phyloP scores from a whole-genome alignment of 2,888 invertebrate genomes.

The Muscina levida region DNA sequence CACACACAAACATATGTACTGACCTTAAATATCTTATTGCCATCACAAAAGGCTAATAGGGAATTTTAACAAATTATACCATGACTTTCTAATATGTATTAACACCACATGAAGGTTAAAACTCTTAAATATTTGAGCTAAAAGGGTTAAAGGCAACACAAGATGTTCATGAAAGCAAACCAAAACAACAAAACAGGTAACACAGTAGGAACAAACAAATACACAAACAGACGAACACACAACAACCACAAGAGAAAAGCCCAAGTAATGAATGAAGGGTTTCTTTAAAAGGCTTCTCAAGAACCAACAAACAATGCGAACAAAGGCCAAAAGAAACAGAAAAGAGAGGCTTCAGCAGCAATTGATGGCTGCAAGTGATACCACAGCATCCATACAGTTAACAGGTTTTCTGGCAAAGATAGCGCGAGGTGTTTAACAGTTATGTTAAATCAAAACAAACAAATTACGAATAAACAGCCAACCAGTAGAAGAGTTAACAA shows the following conservation, averaged over 20 bases:
- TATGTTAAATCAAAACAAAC: constrained; percentile 55
- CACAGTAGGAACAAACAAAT: background rate
- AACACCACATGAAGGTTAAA: constrained; percentile 60
- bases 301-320: background rate
- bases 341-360: constrained; percentile 31
- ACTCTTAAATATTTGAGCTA: constrained; percentile 36
- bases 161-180: constrained; percentile 32
- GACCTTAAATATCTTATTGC: too few relatives aligned
- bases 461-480: background rate
- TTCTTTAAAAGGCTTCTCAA: constrained; percentile 44
- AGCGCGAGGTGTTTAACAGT: constrained; percentile 56
- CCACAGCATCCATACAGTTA: constrained; percentile 34
- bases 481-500: constrained; percentile 13
- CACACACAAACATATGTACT: too few relatives aligned
- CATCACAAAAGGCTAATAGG: too few relatives aligned
- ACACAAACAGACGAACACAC: background rate
- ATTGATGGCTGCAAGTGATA: background rate
- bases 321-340: background rate
- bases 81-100: too few relatives aligned
- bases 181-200: constrained; percentile 19
- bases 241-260: too few relatives aligned
- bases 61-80: too few relatives aligned
- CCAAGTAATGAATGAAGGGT: constrained; percentile 56
- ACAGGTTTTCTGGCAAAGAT: constrained; percentile 46
- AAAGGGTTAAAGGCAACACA: constrained; percentile 56